A percentile compares a stretch with the other conserved stretches of the same genome.
Conservation (phyloP, 1,140 invertebrate species). For the Nomia melanderi region DNA sequence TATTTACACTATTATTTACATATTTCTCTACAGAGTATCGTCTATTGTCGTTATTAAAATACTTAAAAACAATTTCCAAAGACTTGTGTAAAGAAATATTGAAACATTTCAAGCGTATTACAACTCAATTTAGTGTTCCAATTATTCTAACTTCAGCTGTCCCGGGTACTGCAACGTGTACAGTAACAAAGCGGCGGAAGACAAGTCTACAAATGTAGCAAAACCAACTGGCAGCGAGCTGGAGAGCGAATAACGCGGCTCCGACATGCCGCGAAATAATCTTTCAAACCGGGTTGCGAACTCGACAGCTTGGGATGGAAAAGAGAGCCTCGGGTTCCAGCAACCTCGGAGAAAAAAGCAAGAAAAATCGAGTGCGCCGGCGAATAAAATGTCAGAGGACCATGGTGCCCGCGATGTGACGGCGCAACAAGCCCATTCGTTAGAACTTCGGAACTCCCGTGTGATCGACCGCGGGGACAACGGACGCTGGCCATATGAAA, state of each 20-base stretch:
- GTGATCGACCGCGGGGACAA: constrained; percentile 35
- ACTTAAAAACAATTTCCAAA: no score
- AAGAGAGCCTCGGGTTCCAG: not conserved
- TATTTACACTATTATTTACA: no score
- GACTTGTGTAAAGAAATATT: no score
- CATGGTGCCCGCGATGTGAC: not conserved
- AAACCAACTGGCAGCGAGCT: not conserved
- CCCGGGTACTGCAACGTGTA: no score
- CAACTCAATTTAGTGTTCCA: no score
- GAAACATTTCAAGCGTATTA: no score
- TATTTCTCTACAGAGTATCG: no score
- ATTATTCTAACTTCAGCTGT: no score
- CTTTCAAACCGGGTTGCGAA: not conserved
- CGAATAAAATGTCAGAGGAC: not conserved
- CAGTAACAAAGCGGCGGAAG: no score
- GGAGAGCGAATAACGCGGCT: no score
- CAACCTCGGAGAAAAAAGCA: not conserved
- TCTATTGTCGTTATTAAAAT: no score
- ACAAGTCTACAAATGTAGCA: not conserved
- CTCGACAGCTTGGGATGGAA: not conserved
- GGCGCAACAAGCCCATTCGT: constrained; percentile 28
- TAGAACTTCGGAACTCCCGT: constrained; percentile 5
- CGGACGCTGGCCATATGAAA: constrained; percentile 38
- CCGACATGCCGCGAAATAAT: not conserved
- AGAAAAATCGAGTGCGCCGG: not conserved